These are phyloP conservation scores for Ancistrus triradiatus DNA, from an alignment of 2,113 vertebrate genomes.

Conservation along the genomic window DNA sequence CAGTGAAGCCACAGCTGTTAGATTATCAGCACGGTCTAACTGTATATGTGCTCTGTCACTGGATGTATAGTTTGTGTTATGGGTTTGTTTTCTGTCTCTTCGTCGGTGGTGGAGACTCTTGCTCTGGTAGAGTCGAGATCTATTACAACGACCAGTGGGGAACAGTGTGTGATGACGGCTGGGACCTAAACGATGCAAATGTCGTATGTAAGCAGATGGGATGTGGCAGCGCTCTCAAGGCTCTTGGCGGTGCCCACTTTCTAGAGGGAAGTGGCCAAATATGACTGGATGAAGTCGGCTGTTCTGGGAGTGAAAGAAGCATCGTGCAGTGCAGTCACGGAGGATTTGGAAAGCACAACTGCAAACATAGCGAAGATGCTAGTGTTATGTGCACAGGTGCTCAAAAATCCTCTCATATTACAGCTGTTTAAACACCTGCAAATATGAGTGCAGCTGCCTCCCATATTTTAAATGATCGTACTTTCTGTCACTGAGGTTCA, in stretches of 20 bases:
- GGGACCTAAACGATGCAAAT: constrained; percentile 51
- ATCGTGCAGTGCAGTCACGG: constrained; percentile 46
- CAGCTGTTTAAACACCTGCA: too few relatives aligned
- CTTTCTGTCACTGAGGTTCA: too few relatives aligned
- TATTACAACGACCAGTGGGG: constrained; percentile 45
- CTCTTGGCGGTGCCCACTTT: constrained; percentile 45
- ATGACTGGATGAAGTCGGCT: constrained; percentile 52
- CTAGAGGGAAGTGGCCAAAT: constrained; percentile 44
- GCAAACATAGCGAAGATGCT: constrained; percentile 56
- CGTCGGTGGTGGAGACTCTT: too few relatives aligned
- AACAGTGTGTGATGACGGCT: constrained; percentile 57
- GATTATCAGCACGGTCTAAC: too few relatives aligned
- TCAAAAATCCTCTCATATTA: too few relatives aligned
- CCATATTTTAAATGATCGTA: too few relatives aligned
- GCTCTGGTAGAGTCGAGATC: constrained; percentile 47
- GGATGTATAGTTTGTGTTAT: too few relatives aligned
- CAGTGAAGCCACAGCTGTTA: too few relatives aligned
- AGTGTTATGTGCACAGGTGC: constrained; percentile 64
- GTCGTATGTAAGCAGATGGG: constrained; percentile 59
- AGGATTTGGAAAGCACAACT: constrained; percentile 42
- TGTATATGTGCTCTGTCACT: too few relatives aligned
- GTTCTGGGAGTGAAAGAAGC: constrained; percentile 46
- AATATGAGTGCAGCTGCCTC: too few relatives aligned
- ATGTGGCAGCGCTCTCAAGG: constrained; percentile 54
- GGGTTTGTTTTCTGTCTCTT: too few relatives aligned